These are phyloP conservation scores for Lampris incognitus DNA, from an alignment of 2,113 vertebrate species.

Conservation along the genomic window DNA sequence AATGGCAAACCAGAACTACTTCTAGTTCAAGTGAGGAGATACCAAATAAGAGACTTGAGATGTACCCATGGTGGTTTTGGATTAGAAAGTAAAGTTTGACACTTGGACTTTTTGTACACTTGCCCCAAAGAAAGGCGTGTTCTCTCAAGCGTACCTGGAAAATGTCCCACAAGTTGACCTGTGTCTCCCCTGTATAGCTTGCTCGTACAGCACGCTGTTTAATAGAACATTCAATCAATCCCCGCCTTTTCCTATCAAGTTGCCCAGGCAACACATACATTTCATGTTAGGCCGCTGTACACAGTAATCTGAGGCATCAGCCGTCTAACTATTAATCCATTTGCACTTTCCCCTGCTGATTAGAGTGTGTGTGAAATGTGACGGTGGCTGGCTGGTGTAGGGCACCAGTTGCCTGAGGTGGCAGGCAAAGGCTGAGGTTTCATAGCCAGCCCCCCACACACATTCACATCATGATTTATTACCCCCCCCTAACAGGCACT, in stretches of 20 bases:
- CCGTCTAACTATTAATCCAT: slow-evolving; percentile 76
- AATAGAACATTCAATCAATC: slow-evolving; percentile 65
- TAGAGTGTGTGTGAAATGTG: slow-evolving; percentile 75
- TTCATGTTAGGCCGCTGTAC: slow-evolving; percentile 62
- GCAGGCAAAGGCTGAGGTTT: slow-evolving; percentile 65
- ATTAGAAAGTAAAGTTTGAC: slow-evolving; percentile 30
- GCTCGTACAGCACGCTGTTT: slow-evolving; percentile 50
- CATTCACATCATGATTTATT: slow-evolving; percentile 80
- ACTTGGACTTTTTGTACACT: slow-evolving; percentile 17
- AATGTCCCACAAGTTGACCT: slow-evolving; percentile 11
- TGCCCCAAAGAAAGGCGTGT: slow-evolving; percentile 30
- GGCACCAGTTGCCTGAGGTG: slow-evolving; percentile 78
- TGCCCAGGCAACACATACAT: slow-evolving; percentile 62
- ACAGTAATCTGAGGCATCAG: slow-evolving; percentile 72
- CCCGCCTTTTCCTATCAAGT: slow-evolving; percentile 69
- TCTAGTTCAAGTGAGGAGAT: too few relatives aligned
- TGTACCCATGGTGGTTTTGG: neutral
- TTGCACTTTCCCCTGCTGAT: slow-evolving; percentile 80
- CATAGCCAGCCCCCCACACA: slow-evolving; percentile 66
- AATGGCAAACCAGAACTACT: too few relatives aligned
- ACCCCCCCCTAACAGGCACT: slow-evolving; percentile 37
- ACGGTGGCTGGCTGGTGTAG: slow-evolving; percentile 73
- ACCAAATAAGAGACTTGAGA: neutral
- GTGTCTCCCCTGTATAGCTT: slow-evolving; percentile 39
- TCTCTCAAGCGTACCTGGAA: slow-evolving; percentile 5